Base-by-base conservation (phyloP, 2,888 invertebrate species). In the Vannuccia rotundouncinata region DNA sequence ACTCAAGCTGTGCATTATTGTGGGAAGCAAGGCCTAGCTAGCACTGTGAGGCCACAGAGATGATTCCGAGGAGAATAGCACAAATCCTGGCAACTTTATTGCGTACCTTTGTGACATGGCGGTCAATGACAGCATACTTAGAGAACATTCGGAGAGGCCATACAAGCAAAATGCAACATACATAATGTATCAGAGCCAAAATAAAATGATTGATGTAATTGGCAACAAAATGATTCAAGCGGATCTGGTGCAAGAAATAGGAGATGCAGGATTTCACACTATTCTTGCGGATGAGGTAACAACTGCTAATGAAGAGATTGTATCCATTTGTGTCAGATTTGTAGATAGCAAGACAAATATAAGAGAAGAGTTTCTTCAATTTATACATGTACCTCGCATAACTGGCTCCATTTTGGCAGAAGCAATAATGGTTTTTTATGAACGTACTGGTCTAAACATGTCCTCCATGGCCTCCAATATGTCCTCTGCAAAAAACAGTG, bases 211-310 rank as follows among this genome's bases (percentile, higher is more conserved):
- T 22, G 66, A 66, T 66, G 66, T 66, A n/a, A 66, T 66, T 66
- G 66, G 77, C 2, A 29, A 78, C 17, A 0, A 75, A 29, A 80
- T 80, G 2, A 80, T 80, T 17, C 81, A 79, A 30, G 59, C 76
- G 0, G 73, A 60, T 45, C 0, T 79, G 10, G 0, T 80, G 17
- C 31, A 66, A 29, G 81, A 80, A 74, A 79, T 80, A 17, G 66
- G 66, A 31, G 79, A 73, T 0, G 81, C 81, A 5, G 74, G 74
- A 1, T 60, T 80, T n/a, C 60, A 79, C 29, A 77, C 66, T 17
- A 1, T 80, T 13, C 29, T 80, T 31, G 81, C 28, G 5, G 81
- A 80, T 79, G 79, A 80, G 27, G 81, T 80, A 25, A 79, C 66
- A 31, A 73, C 81, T 1, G 59, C 30, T 30, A 79, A 80, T 31